Percentiles rank a stretch among this genome's conserved stretches.
phyloP scores from a whole-genome alignment of 2,113 vertebrate genomes.

The rat (Rattus norvegicus) region GRCr8 NC_086025.1:134379001-134379500 shows the following conservation, averaged over 20 bases:
- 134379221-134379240: neutral
- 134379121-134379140: neutral
- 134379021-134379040: neutral
- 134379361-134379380: too few species aligned
- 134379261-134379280: neutral
- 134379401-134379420: neutral
- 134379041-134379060: neutral
- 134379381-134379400: neutral
- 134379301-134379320: neutral
- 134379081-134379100: neutral
- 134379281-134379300: neutral
- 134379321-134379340: too few species aligned
- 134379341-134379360: neutral
- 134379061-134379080: neutral
- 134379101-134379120: neutral
- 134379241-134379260: neutral
- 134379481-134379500: neutral
- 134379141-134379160: neutral
- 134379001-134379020: neutral
- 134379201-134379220: neutral
- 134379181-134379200: neutral
- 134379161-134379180: neutral
- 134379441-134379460: neutral
- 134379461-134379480: neutral
- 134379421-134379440: neutral